These are phyloP conservation scores for Atherinosoma microstoma DNA, from an alignment of 2,797 vertebrate species.

Conservation along the genomic window DNA sequence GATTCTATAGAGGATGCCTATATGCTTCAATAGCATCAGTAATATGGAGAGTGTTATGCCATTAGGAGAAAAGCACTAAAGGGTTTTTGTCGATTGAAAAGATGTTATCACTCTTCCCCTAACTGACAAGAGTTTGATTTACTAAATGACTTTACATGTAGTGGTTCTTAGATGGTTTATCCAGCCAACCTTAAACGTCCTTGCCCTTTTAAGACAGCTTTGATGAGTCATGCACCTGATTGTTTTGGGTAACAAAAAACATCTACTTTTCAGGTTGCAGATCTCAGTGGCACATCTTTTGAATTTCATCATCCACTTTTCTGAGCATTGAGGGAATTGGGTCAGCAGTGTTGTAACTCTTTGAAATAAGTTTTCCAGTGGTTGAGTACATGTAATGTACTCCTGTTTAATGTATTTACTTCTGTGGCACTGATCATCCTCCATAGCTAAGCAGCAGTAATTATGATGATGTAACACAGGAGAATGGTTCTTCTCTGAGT, in stretches of 20 bases:
- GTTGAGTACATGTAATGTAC: neutral
- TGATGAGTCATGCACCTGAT: neutral
- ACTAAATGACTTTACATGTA: constrained; percentile 8
- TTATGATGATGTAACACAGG: constrained; percentile 64
- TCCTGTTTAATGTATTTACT: constrained; percentile 3
- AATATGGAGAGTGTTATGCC: neutral
- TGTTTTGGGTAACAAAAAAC: neutral
- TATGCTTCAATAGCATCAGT: neutral
- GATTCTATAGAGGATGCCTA: neutral
- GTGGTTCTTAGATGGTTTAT: constrained; percentile 8
- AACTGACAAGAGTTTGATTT: constrained; percentile 10
- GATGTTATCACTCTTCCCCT: neutral
- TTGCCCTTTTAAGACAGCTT: neutral
- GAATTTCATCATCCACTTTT: neutral
- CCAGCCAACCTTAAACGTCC: neutral
- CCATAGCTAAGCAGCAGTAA: constrained; percentile 20
- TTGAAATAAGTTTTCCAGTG: neutral
- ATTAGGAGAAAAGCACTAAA: constrained; percentile 10
- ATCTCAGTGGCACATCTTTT: neutral
- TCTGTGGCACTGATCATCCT: constrained; percentile 50
- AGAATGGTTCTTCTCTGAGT: constrained; percentile 62
- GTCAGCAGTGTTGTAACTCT: neutral
- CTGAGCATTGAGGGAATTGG: neutral
- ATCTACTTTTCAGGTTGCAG: neutral
- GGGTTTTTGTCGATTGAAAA: constrained; percentile 7